These are phyloP conservation scores for Urocynchramus pylzowi DNA, from an alignment of 2,113 vertebrate species.

Conservation along the genomic window DNA sequence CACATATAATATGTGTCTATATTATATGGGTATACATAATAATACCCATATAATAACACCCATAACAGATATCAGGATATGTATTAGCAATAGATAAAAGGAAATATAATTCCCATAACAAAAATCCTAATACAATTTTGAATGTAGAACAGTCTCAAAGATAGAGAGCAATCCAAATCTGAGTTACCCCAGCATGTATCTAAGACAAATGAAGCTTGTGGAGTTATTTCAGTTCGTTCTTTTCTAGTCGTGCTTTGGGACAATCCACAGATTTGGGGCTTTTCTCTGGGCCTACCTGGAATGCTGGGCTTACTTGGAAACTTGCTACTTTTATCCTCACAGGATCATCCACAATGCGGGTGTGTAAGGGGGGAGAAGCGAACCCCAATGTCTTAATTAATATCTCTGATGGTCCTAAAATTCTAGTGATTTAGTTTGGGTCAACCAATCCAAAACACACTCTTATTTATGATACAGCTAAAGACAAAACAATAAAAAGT, in stretches of 20 bases:
- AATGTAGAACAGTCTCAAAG: neutral
- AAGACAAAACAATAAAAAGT: neutral
- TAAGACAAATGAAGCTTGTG: neutral
- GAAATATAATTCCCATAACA: neutral
- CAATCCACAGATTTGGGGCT: neutral
- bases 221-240: neutral
- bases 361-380: accelerated
- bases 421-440: neutral
- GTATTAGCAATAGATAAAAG: neutral
- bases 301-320: neutral
- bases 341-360: accelerated
- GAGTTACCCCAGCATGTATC: neutral
- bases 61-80: neutral
- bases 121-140: neutral
- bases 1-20: no score
- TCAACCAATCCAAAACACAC: neutral
- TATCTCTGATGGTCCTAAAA: neutral
- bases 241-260: neutral
- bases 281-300: neutral
- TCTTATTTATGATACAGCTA: neutral
- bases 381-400: neutral
- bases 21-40: neutral
- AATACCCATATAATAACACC: neutral
- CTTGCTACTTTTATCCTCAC: neutral
- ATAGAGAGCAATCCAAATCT: neutral